Percentiles rank a stretch among this genome's conserved stretches.
phyloP scores from a whole-genome alignment of 2,113 vertebrate genomes.

The Thamnophis sirtalis region DNA sequence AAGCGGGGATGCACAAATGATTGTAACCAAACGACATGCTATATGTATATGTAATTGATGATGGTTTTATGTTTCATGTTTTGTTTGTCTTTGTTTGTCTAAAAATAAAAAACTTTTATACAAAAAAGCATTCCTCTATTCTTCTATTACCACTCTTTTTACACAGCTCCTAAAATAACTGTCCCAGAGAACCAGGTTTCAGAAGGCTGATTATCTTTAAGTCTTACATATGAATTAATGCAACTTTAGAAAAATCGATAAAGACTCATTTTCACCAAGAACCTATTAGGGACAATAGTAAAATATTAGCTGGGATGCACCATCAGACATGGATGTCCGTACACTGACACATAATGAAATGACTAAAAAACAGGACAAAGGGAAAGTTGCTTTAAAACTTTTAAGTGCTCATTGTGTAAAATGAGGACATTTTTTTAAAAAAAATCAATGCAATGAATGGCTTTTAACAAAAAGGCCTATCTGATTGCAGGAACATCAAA shows the following conservation, averaged over 20 bases:
- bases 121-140: no score
- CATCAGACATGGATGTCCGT: not conserved
- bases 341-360: not conserved
- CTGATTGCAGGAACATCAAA: conserved; percentile 38
- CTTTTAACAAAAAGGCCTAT: conserved; percentile 41
- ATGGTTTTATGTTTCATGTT: no score
- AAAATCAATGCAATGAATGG: conserved; percentile 9
- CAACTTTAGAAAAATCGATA: not conserved
- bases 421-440: not conserved
- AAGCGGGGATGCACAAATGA: no score
- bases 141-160: not conserved
- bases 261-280: conserved; percentile 11
- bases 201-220: not conserved
- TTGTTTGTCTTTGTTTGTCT: no score
- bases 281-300: not conserved
- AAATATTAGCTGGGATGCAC: conserved; percentile 23
- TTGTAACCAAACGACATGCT: no score
- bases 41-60: no score
- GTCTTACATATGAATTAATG: not conserved
- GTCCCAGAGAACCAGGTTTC: not conserved
- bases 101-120: no score
- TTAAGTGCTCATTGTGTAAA: not conserved
- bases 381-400: conserved; percentile 22
- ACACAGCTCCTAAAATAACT: not conserved
- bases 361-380: not conserved